phyloP scores from a whole-genome alignment of 2,888 invertebrate species.

The Stenotaenia linearis region DNA sequence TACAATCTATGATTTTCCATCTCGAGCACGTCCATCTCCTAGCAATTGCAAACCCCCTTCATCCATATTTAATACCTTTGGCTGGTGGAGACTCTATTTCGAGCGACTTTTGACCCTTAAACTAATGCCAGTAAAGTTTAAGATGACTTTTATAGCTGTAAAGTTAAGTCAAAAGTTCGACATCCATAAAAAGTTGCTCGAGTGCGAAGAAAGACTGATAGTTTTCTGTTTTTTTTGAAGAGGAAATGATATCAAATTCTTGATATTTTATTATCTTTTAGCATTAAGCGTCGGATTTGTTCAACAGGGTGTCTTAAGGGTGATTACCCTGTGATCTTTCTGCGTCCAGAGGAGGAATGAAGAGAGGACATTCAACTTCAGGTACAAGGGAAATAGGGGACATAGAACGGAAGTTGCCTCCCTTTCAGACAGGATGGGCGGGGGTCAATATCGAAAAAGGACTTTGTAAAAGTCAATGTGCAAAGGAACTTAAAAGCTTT shows the following conservation, averaged over 20 bases:
- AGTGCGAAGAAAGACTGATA: not conserved
- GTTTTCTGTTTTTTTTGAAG: not conserved
- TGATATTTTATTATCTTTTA: constrained; percentile 1
- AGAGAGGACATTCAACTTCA: constrained; percentile 19
- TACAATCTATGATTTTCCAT: not conserved
- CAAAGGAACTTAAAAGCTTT: constrained; percentile 12
- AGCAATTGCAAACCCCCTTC: constrained; percentile 19
- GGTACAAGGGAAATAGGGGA: constrained; percentile 11
- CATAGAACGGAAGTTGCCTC: constrained; percentile 15
- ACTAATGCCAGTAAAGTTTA: constrained; percentile 2
- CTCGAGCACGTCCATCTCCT: not conserved
- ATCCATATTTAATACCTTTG: constrained; percentile 21
- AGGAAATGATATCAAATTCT: not conserved
- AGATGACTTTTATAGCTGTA: constrained; percentile 8
- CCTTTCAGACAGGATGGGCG: constrained; percentile 26
- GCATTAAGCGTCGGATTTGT: not conserved
- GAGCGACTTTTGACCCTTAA: constrained; percentile 12
- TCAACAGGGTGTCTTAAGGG: not conserved
- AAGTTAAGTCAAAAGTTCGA: not conserved
- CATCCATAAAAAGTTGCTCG: not conserved
- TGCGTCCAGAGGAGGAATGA: not conserved
- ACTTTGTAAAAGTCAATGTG: constrained; percentile 22
- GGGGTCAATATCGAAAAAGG: constrained; percentile 16
- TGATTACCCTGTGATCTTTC: not conserved
- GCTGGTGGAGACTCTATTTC: not conserved